These are phyloP conservation scores for Smithornis capensis DNA, from an alignment of 2,113 vertebrate species.

Conservation along the genomic window DNA sequence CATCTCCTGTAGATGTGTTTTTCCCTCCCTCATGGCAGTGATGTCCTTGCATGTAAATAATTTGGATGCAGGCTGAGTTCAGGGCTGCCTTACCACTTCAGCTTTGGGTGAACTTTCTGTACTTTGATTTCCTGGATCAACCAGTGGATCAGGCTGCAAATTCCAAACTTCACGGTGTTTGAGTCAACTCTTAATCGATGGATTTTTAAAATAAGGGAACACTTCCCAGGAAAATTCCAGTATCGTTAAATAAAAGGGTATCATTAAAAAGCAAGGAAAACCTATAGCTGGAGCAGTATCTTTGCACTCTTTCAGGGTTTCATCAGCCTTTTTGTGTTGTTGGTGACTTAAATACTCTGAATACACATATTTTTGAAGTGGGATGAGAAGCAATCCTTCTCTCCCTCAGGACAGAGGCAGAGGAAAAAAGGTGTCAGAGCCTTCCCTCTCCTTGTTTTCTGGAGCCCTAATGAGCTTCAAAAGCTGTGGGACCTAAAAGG, in stretches of 20 bases:
- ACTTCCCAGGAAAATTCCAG: background rate
- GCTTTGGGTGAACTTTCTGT: background rate
- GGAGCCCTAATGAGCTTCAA: background rate
- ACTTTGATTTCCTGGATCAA: background rate
- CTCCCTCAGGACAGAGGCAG: background rate
- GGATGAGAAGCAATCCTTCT: background rate
- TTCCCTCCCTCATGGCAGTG: background rate
- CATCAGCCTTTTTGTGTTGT: background rate
- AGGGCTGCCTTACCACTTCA: background rate
- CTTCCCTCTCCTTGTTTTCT: background rate
- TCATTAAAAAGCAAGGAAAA: background rate
- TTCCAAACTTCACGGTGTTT: background rate
- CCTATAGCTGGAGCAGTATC: background rate
- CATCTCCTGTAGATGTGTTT: background rate
- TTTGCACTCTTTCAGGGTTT: background rate
- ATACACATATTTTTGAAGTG: background rate
- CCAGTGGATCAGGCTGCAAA: background rate
- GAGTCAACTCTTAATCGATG: background rate
- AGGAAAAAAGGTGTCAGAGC: background rate
- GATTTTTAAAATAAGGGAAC: background rate
- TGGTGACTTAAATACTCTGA: background rate
- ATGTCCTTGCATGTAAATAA: conserved; percentile 42
- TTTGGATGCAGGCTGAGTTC: background rate
- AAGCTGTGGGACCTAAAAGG: background rate
- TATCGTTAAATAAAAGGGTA: background rate